Base-by-base conservation (phyloP, 2,797 vertebrate genomes). In the Acipenser oxyrinchus region DNA sequence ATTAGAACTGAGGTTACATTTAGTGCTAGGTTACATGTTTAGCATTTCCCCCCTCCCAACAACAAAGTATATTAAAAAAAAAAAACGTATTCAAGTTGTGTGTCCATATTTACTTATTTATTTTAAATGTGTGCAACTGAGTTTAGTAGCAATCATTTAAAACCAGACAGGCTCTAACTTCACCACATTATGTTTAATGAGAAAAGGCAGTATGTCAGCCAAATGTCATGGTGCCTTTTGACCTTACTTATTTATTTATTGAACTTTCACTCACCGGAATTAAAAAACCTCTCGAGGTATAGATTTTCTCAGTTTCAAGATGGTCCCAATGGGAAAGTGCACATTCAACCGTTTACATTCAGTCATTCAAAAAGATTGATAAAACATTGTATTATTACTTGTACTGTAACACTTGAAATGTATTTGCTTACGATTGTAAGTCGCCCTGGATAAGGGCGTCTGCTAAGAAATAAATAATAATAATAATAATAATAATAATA, bases 151-250 rank as follows among this genome's bases (percentile, higher is more conserved):
- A 10, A n/a, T 53, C 63, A 18, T 52, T 53, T 65, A 23, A 65
- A 65, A 65, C 8, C 51, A 23, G 63, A n/a, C n/a, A 13, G 50
- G 6, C 12, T 58, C 6, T 18, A 12, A 51, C 51, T 55, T 57
- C 51, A 53, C 51, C 51, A 37, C 13, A 65, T 37, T 65, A 37
- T 48, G 50, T 12, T n/a, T 53, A 12, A 12, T 57, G 11, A n/a
- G 58, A 66, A 59, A 37, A 37, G 37, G 37, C 53, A 55, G 5
- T 23, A 48, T 65, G 64, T 66, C 64, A 58, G 64, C 64, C n/a
- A 58, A 66, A 66, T 66, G 37, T 65, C 68, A 66, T 51, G 48
- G 60, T 64, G 51, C 53, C 64, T 58, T 50, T 66, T 58, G 53
- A 58, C 52, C 64, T 58, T 48, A 8, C 53, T 66, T 66, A 49